Percentiles rank a stretch among this genome's conserved stretches.
phyloP scores from a whole-genome alignment of 2,888 invertebrate genomes.

The Drosophila macrospina region DNA sequence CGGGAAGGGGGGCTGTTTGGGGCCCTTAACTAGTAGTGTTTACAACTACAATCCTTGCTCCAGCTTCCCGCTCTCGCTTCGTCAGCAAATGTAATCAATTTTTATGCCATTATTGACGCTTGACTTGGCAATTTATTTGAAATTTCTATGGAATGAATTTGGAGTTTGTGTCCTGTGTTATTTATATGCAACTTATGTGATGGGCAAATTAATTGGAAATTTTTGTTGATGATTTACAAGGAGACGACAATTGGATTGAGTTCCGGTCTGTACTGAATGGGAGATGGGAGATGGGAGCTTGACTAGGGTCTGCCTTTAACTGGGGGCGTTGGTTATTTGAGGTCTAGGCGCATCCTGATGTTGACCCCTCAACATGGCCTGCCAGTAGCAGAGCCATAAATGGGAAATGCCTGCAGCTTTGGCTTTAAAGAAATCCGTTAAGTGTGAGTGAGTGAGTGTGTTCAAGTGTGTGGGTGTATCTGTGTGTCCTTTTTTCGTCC shows the following conservation, averaged over 20 bases:
- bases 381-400: conserved; percentile 27
- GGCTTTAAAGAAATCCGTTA: conserved; percentile 40
- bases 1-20: not conserved
- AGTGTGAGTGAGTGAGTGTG: conserved; percentile 3
- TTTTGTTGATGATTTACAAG: conserved; percentile 62
- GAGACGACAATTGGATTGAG: conserved; percentile 52
- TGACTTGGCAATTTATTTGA: conserved; percentile 69
- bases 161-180: conserved; percentile 33
- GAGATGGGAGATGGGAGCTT: no score
- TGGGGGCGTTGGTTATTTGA: conserved; percentile 67
- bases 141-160: conserved; percentile 24
- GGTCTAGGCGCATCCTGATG: conserved; percentile 57
- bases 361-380: conserved; percentile 22
- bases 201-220: conserved; percentile 77
- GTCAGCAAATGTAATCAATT: conserved; percentile 78
- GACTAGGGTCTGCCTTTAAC: conserved; percentile 57
- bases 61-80: not conserved
- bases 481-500: conserved; percentile 67
- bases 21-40: conserved; percentile 54
- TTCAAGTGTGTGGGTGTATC: conserved; percentile 17
- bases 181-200: conserved; percentile 57
- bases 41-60: conserved; percentile 39
- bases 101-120: conserved; percentile 82
- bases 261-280: conserved; percentile 48
- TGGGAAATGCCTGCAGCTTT: conserved; percentile 33